Conservation (phyloP, 2,888 invertebrate species). For the Trissolcus japonicus region DNA sequence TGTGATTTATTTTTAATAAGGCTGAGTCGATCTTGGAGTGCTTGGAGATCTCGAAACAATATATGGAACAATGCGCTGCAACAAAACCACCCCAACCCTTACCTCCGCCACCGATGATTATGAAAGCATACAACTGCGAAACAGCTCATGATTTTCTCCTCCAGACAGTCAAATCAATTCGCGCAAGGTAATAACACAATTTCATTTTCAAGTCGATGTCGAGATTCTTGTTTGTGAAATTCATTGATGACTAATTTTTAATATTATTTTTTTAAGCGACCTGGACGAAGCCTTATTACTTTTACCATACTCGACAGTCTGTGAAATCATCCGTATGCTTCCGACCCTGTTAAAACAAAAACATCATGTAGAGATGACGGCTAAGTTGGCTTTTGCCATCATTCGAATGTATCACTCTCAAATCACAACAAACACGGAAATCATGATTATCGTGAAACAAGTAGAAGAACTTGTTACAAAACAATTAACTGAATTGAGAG, state of each 20-base stretch:
- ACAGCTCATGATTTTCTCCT: conserved; percentile 88
- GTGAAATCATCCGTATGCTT: conserved; percentile 85
- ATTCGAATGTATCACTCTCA: conserved; percentile 87
- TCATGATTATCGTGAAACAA: conserved; percentile 82
- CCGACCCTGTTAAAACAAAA: conserved; percentile 82
- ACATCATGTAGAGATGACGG: conserved; percentile 86
- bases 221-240: not conserved
- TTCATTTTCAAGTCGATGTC: not conserved
- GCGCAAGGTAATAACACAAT: conserved; percentile 82
- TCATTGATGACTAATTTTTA: not conserved
- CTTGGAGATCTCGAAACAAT: conserved; percentile 85
- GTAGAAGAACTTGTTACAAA: conserved; percentile 80
- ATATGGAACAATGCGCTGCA: conserved; percentile 80
- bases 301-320: conserved; percentile 88
- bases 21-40: conserved; percentile 96
- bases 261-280: conserved; percentile 81
- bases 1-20: conserved; percentile 60
- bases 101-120: conserved; percentile 82
- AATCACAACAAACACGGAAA: conserved; percentile 83
- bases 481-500: conserved; percentile 80
- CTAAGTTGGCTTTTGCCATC: conserved; percentile 86
- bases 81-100: conserved; percentile 76
- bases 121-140: conserved; percentile 86
- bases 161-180: conserved; percentile 86
- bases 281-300: conserved; percentile 92